phyloP scores from a whole-genome alignment of 2,888 invertebrate genomes.

The Microchrysa polita region DNA sequence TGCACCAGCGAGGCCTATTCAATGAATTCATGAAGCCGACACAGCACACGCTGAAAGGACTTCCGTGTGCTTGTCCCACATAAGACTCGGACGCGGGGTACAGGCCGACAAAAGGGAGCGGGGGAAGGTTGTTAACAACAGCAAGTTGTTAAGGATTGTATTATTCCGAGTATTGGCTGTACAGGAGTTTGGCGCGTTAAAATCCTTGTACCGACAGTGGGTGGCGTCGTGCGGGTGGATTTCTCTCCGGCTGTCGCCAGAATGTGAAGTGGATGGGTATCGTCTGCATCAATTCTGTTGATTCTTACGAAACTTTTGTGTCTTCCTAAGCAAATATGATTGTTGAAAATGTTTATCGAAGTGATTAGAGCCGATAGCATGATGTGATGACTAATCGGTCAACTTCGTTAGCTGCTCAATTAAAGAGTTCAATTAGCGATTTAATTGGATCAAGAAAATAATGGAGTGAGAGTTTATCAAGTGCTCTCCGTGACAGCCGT shows the following conservation, averaged over 20 bases:
- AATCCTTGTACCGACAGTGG: too few species aligned
- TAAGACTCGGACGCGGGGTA: too few species aligned
- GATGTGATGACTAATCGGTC: background rate
- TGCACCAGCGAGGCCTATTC: background rate
- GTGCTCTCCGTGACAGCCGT: too few species aligned
- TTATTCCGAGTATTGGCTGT: too few species aligned
- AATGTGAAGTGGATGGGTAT: too few species aligned
- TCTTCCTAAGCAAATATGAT: background rate
- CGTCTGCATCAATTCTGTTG: too few species aligned
- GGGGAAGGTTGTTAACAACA: too few species aligned
- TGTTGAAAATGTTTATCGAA: background rate
- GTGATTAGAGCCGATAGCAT: background rate
- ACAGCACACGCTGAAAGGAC: slow-evolving; percentile 15
- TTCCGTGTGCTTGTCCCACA: background rate
- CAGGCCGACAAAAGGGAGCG: background rate
- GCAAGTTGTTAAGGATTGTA: background rate
- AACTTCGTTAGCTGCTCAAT: background rate
- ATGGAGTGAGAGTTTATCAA: background rate
- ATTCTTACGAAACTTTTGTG: too few species aligned
- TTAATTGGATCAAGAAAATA: background rate
- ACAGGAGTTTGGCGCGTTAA: too few species aligned
- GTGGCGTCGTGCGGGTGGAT: too few species aligned
- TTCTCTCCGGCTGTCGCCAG: too few species aligned
- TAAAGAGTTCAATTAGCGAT: background rate
- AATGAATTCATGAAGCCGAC: slow-evolving; percentile 6